Conservation (phyloP, 2,888 invertebrate genomes). For the Meteorus colon region DNA sequence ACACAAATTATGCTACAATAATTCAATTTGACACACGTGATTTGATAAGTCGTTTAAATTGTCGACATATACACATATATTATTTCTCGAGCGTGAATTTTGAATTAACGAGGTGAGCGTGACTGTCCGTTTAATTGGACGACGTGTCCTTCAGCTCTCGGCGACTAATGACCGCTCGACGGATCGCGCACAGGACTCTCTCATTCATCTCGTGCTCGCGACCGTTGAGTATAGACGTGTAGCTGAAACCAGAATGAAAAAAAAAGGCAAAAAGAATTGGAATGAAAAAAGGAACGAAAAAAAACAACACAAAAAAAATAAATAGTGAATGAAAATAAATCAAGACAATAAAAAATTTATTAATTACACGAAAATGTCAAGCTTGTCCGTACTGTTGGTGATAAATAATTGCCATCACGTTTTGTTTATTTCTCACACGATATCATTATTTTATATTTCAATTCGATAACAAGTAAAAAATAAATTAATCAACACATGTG, state of each 20-base stretch:
- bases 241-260: constrained; percentile 16
- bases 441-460: not conserved
- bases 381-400: not conserved
- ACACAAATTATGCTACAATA: constrained; percentile 6
- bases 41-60: constrained; percentile 37
- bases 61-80: constrained; percentile 26
- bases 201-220: constrained; percentile 14
- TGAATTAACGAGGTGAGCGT: constrained; percentile 39
- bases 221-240: not conserved
- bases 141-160: constrained; percentile 39
- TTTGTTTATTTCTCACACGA: constrained; percentile 5
- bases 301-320: constrained; percentile 37
- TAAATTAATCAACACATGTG: constrained; percentile 24
- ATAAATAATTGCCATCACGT: constrained; percentile 16
- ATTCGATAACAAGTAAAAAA: not conserved
- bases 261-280: constrained; percentile 40
- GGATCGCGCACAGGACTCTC: constrained; percentile 31
- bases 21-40: constrained; percentile 22
- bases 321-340: not conserved
- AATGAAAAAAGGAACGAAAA: not conserved
- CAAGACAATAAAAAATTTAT: not conserved
- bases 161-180: constrained; percentile 35
- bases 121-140: constrained; percentile 41
- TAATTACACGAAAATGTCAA: constrained; percentile 18
- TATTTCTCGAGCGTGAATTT: constrained; percentile 29